Evolutionary conservation across 2,797 vertebrate species (phyloP).

Genomic region (Mormyrus proboscirostris): DNA sequence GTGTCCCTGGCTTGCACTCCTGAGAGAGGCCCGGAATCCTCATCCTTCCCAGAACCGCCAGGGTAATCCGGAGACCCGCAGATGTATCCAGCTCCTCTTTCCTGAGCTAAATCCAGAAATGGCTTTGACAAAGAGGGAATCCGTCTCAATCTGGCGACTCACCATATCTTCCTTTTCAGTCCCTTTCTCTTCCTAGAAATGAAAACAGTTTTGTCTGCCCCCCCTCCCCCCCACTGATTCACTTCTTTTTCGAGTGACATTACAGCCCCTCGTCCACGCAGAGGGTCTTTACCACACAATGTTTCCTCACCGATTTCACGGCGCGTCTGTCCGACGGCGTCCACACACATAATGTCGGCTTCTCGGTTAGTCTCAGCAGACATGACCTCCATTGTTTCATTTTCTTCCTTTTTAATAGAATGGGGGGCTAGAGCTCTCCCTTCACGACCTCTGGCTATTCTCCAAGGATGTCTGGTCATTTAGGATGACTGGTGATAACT

Average conservation of each 20-base stretch:
- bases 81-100: constrained; percentile 26
- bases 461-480: neutral
- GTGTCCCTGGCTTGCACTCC: neutral
- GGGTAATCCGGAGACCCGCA: constrained; percentile 15
- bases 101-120: constrained; percentile 54
- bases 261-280: neutral
- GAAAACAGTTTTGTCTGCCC: constrained; percentile 42
- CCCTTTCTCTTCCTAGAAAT: constrained; percentile 48
- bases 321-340: neutral
- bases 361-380: neutral
- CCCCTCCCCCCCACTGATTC: neutral
- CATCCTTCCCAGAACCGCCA: neutral
- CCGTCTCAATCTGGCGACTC: constrained; percentile 55
- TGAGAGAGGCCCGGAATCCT: neutral
- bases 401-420: neutral
- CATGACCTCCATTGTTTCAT: neutral
- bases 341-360: neutral
- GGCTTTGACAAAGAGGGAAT: constrained; percentile 55
- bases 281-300: constrained; percentile 7
- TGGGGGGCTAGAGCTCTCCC: neutral
- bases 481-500: neutral
- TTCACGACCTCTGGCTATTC: neutral
- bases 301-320: constrained; percentile 17
- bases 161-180: constrained; percentile 53
- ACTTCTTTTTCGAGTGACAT: neutral